Evolutionary conservation across 2,888 invertebrate genomes (phyloP).

Genomic region (Beris morrisii): DNA sequence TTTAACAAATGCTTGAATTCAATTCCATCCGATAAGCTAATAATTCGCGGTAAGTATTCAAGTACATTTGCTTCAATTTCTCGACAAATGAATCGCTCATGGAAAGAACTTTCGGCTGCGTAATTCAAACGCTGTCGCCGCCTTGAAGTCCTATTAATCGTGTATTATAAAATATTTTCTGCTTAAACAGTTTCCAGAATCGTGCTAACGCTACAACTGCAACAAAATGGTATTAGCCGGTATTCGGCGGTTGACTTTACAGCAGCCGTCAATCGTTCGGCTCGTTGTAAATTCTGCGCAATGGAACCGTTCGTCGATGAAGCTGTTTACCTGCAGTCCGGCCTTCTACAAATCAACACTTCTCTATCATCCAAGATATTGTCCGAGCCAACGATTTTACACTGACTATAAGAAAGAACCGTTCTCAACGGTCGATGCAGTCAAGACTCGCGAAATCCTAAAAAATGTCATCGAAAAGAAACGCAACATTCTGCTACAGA

Average conservation of each 20-base stretch:
- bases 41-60: too few relatives aligned
- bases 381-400: slow-evolving; percentile 11
- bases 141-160: too few relatives aligned
- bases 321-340: background rate
- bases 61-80: too few relatives aligned
- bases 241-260: background rate
- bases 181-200: background rate
- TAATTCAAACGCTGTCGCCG: too few relatives aligned
- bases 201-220: background rate
- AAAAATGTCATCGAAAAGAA: slow-evolving; percentile 65
- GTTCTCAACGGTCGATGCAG: slow-evolving; percentile 47
- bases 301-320: slow-evolving; percentile 9
- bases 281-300: slow-evolving; percentile 11
- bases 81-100: too few relatives aligned
- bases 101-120: too few relatives aligned
- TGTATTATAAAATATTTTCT: background rate
- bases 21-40: too few relatives aligned
- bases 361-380: slow-evolving; percentile 1
- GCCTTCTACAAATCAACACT: background rate
- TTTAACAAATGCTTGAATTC: too few relatives aligned
- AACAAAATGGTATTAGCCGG: slow-evolving; percentile 10
- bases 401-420: slow-evolving; percentile 46
- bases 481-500: slow-evolving; percentile 64
- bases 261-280: slow-evolving; percentile 10
- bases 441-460: slow-evolving; percentile 59